A percentile compares a stretch with the other conserved stretches of the same genome.
phyloP scores from a whole-genome alignment of 2,888 invertebrate genomes.

The Thymelicus acteon region DNA sequence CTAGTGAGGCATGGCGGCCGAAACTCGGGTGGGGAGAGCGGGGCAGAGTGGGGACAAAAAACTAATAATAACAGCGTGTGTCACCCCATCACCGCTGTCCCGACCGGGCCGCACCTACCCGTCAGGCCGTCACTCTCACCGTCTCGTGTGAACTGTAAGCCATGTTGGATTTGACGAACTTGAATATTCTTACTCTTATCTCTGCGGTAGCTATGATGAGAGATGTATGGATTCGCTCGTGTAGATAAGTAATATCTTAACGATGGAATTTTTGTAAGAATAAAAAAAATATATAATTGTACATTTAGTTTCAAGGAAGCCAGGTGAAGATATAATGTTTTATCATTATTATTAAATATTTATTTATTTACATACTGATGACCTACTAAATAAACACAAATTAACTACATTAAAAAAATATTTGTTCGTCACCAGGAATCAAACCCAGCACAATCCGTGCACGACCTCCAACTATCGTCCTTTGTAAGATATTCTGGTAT shows the following conservation, averaged over 20 bases:
- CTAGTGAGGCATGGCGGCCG: slow-evolving; percentile 73
- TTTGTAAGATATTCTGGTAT: neutral
- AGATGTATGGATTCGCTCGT: no score
- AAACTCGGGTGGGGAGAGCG: slow-evolving; percentile 58
- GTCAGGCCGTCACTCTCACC: slow-evolving; percentile 60
- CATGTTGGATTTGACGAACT: slow-evolving; percentile 48
- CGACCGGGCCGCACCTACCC: slow-evolving; percentile 69
- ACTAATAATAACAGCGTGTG: slow-evolving; percentile 82
- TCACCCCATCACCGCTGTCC: slow-evolving; percentile 78
- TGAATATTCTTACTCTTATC: slow-evolving; percentile 9
- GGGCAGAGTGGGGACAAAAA: slow-evolving; percentile 76
- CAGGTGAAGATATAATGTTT: no score
- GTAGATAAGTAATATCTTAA: no score
- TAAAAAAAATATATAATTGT: no score
- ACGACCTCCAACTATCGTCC: no score
- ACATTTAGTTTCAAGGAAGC: no score
- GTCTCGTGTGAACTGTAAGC: slow-evolving; percentile 63
- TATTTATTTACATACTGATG: no score
- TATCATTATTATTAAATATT: no score
- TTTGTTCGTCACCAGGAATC: neutral
- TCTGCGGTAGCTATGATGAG: neutral
- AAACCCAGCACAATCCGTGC: neutral
- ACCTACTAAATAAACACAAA: no score
- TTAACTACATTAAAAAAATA: no score
- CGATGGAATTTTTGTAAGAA: no score